Percentiles rank a stretch among this genome's conserved stretches.
Conservation (phyloP, 92 coral and sea anemone species). For the Chrysogorgia sp. region DNA sequence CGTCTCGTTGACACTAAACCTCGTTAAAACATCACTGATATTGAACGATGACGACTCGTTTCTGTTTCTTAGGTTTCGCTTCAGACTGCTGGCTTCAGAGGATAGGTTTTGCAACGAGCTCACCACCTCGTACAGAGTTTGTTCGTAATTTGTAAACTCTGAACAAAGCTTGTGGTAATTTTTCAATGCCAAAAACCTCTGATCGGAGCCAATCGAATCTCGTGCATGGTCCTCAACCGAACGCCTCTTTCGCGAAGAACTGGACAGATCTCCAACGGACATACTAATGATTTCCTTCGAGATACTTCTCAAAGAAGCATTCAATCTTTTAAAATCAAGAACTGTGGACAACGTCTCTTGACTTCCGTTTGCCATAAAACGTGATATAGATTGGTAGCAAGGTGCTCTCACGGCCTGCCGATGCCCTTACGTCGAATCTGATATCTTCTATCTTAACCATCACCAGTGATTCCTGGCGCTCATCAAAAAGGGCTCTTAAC, state of each 20-base stretch:
- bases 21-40: slow-evolving; percentile 15
- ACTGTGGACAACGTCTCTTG: slow-evolving; percentile 18
- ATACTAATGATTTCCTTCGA: slow-evolving; percentile 55
- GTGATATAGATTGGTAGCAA: slow-evolving; percentile 30
- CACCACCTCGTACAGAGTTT: slow-evolving; percentile 55
- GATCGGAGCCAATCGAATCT: slow-evolving; percentile 4
- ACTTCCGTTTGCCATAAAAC: slow-evolving; percentile 9
- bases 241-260: slow-evolving; percentile 46
- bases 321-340: slow-evolving; percentile 34
- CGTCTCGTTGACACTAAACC: slow-evolving; percentile 22
- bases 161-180: slow-evolving; percentile 67
- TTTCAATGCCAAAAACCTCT: slow-evolving; percentile 14
- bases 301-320: slow-evolving; percentile 48
- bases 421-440: slow-evolving; percentile 12
- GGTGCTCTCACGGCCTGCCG: background rate
- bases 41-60: background rate
- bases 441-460: slow-evolving; percentile 2
- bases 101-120: slow-evolving; percentile 58
- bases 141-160: slow-evolving; percentile 62
- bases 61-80: slow-evolving; percentile 6
- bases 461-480: background rate
- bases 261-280: slow-evolving; percentile 56
- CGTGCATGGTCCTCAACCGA: slow-evolving; percentile 33
- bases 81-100: slow-evolving; percentile 24
- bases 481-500: slow-evolving; percentile 15